phyloP scores from a whole-genome alignment of 2,888 invertebrate species.

The Panzeria rudis region DNA sequence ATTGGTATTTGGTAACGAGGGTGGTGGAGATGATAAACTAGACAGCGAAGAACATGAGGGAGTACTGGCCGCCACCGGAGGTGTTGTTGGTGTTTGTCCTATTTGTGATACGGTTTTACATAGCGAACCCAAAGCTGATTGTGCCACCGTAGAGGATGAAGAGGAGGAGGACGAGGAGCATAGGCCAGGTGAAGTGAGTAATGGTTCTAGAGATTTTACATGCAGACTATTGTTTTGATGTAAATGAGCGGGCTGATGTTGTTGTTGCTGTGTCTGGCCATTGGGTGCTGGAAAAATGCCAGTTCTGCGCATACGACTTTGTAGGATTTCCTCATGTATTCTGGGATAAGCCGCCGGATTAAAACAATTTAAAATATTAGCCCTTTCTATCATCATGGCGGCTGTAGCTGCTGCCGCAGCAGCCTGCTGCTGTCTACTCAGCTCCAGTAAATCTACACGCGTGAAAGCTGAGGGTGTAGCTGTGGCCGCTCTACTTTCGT shows the following conservation, averaged over 20 bases:
- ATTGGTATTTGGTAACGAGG: constrained; percentile 75
- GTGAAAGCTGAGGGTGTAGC: constrained; percentile 82
- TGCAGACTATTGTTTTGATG: constrained; percentile 1
- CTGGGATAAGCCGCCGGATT: constrained; percentile 83
- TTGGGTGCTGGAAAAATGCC: constrained; percentile 75
- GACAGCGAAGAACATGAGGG: constrained; percentile 76
- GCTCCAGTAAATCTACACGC: constrained; percentile 82
- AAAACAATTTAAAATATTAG: constrained; percentile 83
- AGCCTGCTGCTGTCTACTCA: constrained; percentile 82
- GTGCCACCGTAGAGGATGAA: constrained; percentile 73
- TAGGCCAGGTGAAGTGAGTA: constrained; percentile 52
- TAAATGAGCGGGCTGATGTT: constrained; percentile 1
- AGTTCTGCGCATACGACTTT: constrained; percentile 81
- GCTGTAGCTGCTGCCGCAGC: constrained; percentile 82
- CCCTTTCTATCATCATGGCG: constrained; percentile 82
- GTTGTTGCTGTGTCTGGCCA: not conserved
- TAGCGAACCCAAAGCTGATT: constrained; percentile 88
- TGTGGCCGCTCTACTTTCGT: constrained; percentile 75
- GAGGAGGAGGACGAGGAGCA: constrained; percentile 68
- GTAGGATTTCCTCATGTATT: constrained; percentile 83
- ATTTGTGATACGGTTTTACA: constrained; percentile 89
- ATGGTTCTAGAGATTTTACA: constrained; percentile 39
- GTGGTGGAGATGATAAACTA: constrained; percentile 76
- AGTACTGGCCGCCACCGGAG: constrained; percentile 76
- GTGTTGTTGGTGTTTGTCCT: constrained; percentile 83